A percentile compares a stretch with the other conserved stretches of the same genome.
Conservation (phyloP, 2,888 invertebrate genomes). For the Dorcus parallelipipedus region DNA sequence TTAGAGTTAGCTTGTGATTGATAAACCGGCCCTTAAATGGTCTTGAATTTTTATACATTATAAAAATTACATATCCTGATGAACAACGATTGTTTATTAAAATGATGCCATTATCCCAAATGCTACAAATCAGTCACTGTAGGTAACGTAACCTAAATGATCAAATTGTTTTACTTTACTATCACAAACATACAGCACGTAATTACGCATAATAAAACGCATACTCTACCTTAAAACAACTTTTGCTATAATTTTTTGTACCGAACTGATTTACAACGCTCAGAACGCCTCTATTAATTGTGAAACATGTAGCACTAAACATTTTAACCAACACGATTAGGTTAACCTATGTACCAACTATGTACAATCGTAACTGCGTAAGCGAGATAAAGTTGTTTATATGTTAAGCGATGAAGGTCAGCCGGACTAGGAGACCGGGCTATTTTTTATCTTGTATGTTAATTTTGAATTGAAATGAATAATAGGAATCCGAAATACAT, state of each 20-base stretch:
- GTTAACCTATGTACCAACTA: conserved; percentile 7
- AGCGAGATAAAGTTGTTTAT: too few relatives aligned
- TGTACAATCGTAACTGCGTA: background rate
- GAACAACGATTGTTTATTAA: background rate
- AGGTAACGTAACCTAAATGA: background rate
- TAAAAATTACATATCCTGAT: background rate
- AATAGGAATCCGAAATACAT: too few relatives aligned
- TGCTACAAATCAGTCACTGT: background rate
- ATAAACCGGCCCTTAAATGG: too few relatives aligned
- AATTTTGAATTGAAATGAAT: too few relatives aligned
- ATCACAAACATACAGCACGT: background rate
- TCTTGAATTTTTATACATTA: background rate
- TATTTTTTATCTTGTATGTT: too few relatives aligned
- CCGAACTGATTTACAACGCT: conserved; percentile 22
- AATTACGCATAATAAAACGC: background rate
- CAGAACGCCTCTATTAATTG: conserved; percentile 22
- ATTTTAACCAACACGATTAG: conserved; percentile 7
- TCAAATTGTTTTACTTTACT: background rate
- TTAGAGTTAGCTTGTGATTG: too few relatives aligned
- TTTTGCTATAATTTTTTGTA: conserved; percentile 14
- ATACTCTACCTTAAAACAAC: conserved; percentile 25
- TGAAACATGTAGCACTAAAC: conserved; percentile 24
- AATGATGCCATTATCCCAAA: background rate
- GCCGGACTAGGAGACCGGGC: too few relatives aligned
- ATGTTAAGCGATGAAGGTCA: too few relatives aligned